phyloP scores from a whole-genome alignment of 2,888 invertebrate species.

The Copidosoma aretas region DNA sequence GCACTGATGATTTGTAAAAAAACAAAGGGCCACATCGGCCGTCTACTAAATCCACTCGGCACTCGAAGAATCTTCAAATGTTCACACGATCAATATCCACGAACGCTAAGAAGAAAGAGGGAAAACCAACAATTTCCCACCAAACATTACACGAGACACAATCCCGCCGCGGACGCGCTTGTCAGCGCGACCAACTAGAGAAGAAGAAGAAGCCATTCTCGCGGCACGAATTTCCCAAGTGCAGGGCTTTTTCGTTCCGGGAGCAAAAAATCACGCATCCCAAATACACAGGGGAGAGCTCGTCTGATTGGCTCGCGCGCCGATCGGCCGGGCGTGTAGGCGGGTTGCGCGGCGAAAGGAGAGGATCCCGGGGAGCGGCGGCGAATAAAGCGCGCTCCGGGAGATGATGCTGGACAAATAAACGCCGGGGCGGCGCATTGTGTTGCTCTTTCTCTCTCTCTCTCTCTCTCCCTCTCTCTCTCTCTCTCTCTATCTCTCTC shows the following conservation, averaged over 20 bases:
- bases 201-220: not conserved
- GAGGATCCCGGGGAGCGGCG: slow-evolving; percentile 45
- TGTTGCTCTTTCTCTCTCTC: too few species aligned
- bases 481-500: too few species aligned
- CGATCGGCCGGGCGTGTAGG: slow-evolving; percentile 45
- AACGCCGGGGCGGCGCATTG: slow-evolving; percentile 47
- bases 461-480: too few species aligned
- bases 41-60: too few species aligned
- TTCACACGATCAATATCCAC: too few species aligned
- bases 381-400: not conserved
- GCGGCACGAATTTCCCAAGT: not conserved
- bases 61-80: not conserved
- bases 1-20: not conserved
- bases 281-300: not conserved
- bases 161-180: too few species aligned
- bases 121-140: too few species aligned
- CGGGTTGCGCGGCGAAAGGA: slow-evolving; percentile 49
- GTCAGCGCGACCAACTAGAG: too few species aligned
- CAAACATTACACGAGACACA: too few species aligned
- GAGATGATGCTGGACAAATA: slow-evolving; percentile 51
- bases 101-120: too few species aligned
- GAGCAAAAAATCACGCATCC: slow-evolving; percentile 13
- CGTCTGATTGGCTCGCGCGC: slow-evolving; percentile 50
- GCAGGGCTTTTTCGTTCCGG: slow-evolving; percentile 4
- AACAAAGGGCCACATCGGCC: too few species aligned